Base-by-base conservation (phyloP, 30 jellyfish, hydroid and myxozoan species). In the Nemopilema nomurai region DNA sequence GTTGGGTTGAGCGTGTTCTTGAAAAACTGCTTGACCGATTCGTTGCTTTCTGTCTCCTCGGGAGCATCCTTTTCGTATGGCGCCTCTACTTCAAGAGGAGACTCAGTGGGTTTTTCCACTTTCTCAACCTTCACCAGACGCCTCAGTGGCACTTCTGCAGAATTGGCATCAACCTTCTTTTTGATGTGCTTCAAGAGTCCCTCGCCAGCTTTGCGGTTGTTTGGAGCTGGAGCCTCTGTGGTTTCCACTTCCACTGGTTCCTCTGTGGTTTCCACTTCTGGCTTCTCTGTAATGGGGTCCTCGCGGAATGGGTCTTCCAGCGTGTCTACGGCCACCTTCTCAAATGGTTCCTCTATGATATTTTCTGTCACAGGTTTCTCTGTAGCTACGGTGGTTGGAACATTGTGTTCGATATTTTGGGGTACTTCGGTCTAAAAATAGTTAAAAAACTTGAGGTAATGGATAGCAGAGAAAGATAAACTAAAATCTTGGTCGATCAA, bases 1-100 rank as follows among this genome's bases (percentile, higher is more conserved):
- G 91, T 83, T 7, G 91, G 91, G 65, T 71, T 73, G 73, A 83
- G 74, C 13, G 91, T 83, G 25, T 72, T 72, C 27, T 66, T 71
- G 20, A 86, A 62, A n/a, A 83, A 20, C 73, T 72, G 73, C 62
- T 30, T 23, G 63, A 53, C 71, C 28, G 91, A 83, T 28, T 72
- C 57, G 63, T 83, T 83, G 8, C 83, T 76, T 49, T 77, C 90
- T 16, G 25, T 53, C 8, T 28, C 50, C 52, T 53, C 69, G 33
- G 83, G 83, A 21, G 13, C 83, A 21, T n/a, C 52, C 66, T 6
- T 41, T 50, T 74, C 80, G n/a, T 33, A 81, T 27, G 57, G 18
- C 32, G 22, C 90, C 75, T 53, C 82, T 18, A 28, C 66, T 53
- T 65, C 57, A 22, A 21, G 6, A 33, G 64, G 8, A 21, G 26